Evolutionary conservation across 2,113 vertebrate genomes (phyloP).

Genomic region (Serranochromis macrocephalus): DNA sequence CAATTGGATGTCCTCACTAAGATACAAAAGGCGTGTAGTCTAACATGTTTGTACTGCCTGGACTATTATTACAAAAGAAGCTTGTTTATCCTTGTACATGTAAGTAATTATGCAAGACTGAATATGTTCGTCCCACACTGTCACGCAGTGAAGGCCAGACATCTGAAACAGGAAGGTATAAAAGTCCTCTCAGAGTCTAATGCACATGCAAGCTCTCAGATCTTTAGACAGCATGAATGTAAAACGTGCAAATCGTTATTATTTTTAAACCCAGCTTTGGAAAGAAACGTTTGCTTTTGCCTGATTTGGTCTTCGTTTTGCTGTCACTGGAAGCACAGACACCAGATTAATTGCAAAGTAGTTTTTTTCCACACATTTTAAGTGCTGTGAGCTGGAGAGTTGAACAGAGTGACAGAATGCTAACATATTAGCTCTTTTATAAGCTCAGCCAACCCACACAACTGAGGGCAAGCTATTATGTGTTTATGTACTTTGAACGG

Average conservation of each 20-base stretch:
- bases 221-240: background rate
- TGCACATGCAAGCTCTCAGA: background rate
- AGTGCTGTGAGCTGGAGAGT: background rate
- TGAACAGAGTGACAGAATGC: background rate
- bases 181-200: background rate
- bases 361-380: background rate
- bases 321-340: background rate
- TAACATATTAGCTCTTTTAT: background rate
- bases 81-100: background rate
- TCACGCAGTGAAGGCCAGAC: background rate
- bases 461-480: background rate
- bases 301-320: accelerated
- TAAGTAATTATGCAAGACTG: background rate
- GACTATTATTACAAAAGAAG: background rate
- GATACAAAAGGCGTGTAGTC: background rate
- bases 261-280: background rate
- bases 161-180: background rate
- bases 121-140: background rate
- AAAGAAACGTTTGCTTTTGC: background rate
- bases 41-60: background rate
- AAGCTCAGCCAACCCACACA: background rate
- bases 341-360: background rate
- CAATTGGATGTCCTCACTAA: background rate
- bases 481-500: background rate
- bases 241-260: background rate